Conservation (phyloP, 1,140 invertebrate genomes). For the Aphaenogaster floridana region DNA sequence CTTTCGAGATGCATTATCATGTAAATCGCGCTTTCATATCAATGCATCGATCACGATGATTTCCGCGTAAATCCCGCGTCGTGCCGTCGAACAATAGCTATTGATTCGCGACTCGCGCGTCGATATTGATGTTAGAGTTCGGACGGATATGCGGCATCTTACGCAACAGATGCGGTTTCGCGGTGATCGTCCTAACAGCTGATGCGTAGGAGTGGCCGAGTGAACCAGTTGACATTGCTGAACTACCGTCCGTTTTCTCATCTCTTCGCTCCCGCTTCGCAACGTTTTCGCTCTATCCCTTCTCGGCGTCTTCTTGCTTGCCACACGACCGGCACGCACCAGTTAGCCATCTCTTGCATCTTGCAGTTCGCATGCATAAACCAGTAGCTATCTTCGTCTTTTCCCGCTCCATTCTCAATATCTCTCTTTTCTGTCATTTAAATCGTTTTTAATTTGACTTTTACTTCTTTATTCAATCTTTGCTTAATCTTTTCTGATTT, state of each 20-base stretch:
- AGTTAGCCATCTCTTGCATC: slow-evolving; percentile 66
- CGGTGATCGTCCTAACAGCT: slow-evolving; percentile 74
- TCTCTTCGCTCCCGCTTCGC: slow-evolving; percentile 53
- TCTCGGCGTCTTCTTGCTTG: slow-evolving; percentile 49
- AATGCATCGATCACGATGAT: not conserved
- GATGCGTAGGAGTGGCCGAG: slow-evolving; percentile 79
- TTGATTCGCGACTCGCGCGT: not conserved
- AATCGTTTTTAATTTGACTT: not conserved
- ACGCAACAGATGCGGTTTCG: slow-evolving; percentile 72
- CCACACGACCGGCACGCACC: slow-evolving; percentile 77
- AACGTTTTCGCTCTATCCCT: slow-evolving; percentile 54
- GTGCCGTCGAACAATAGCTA: slow-evolving; percentile 6
- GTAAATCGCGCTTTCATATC: not conserved
- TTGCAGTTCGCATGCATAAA: slow-evolving; percentile 39
- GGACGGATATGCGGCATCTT: slow-evolving; percentile 47
- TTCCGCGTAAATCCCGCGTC: not conserved
- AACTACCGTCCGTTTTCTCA: slow-evolving; percentile 71
- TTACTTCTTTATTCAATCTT: not conserved
- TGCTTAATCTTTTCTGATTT: not conserved
- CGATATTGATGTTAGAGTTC: slow-evolving; percentile 14
- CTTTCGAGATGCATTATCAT: not conserved
- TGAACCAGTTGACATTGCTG: slow-evolving; percentile 75
- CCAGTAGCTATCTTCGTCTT: slow-evolving; percentile 27
- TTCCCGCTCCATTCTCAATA: slow-evolving; percentile 6
- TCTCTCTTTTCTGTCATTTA: not conserved